These are phyloP conservation scores for Chymomyza caudatula DNA, from an alignment of 2,888 invertebrate species.

Conservation along the genomic window DNA sequence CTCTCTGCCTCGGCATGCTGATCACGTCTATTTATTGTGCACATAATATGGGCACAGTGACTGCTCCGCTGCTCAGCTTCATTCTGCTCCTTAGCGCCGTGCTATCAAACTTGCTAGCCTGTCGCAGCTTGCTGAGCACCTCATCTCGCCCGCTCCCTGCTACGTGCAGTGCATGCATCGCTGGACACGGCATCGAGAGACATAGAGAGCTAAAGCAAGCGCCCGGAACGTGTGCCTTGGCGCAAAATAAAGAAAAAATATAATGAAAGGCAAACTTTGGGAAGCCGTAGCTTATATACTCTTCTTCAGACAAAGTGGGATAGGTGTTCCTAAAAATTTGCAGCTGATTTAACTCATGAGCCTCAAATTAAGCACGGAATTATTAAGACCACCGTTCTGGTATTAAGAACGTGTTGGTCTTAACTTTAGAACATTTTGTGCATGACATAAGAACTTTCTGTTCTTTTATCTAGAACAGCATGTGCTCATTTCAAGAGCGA, in stretches of 20 bases:
- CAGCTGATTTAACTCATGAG: too few relatives aligned
- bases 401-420: too few relatives aligned
- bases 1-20: conserved; percentile 72
- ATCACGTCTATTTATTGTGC: conserved; percentile 78
- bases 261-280: neutral
- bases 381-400: too few relatives aligned
- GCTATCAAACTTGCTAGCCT: neutral
- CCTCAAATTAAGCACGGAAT: too few relatives aligned
- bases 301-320: neutral
- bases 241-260: neutral
- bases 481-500: too few relatives aligned
- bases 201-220: conserved; percentile 20
- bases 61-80: conserved; percentile 29
- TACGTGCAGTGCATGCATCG: conserved; percentile 71
- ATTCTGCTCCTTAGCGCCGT: conserved; percentile 42
- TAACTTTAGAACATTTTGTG: too few relatives aligned
- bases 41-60: conserved; percentile 75
- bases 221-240: neutral
- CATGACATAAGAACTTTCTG: too few relatives aligned
- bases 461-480: too few relatives aligned
- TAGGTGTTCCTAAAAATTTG: too few relatives aligned
- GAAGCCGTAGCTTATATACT: neutral
- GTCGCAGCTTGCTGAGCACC: neutral
- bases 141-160: conserved; percentile 22
- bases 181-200: conserved; percentile 54